A percentile compares a stretch with the other conserved stretches of the same genome.
phyloP scores from a whole-genome alignment of 2,888 invertebrate genomes.

The Phaonia tiefii region DNA sequence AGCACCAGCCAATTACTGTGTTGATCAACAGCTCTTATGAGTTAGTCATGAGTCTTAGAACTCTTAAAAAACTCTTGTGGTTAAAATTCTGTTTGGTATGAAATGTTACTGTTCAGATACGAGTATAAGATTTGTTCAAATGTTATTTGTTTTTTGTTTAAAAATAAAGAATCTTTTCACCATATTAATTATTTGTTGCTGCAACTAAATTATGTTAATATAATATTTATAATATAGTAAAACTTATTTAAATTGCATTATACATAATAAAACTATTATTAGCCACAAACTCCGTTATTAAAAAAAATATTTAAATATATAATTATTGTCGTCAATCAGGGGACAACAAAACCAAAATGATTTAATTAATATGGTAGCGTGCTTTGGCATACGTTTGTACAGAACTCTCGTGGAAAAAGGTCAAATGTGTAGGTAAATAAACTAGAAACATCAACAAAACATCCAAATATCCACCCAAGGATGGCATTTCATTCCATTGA shows the following conservation, averaged over 20 bases:
- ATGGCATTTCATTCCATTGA: too few relatives aligned
- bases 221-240: conserved; percentile 27
- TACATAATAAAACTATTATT: conserved; percentile 37
- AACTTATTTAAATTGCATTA: conserved; percentile 9
- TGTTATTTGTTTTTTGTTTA: background rate
- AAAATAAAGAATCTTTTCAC: conserved; percentile 29
- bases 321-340: conserved; percentile 14
- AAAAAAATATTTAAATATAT: conserved; percentile 23
- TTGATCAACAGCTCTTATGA: too few relatives aligned
- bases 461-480: too few relatives aligned
- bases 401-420: too few relatives aligned
- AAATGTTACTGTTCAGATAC: too few relatives aligned
- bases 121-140: too few relatives aligned
- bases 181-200: conserved; percentile 43
- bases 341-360: conserved; percentile 45
- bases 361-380: conserved; percentile 65
- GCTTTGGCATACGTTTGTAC: conserved; percentile 38
- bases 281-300: conserved; percentile 78
- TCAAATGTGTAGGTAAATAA: too few relatives aligned
- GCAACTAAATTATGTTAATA: background rate
- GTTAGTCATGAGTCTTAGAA: too few relatives aligned
- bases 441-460: too few relatives aligned
- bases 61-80: too few relatives aligned
- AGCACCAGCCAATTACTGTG: too few relatives aligned
- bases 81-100: too few relatives aligned